Evolutionary conservation across 2,797 vertebrate species (phyloP).

Genomic region (Anguilla marmorata): DNA sequence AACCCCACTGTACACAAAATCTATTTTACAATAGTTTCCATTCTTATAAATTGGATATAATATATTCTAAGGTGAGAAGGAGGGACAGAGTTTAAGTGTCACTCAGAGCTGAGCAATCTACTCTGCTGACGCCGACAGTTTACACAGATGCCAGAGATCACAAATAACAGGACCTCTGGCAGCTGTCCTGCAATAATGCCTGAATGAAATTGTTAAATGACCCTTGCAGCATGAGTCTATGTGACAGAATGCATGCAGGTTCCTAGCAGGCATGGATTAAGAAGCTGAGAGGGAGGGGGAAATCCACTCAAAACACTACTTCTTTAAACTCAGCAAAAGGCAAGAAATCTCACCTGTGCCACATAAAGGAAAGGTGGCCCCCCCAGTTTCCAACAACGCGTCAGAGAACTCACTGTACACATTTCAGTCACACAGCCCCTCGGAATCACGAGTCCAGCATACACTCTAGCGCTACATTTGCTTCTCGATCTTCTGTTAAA

Average conservation of each 20-base stretch:
- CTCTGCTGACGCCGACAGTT: neutral
- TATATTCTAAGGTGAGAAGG: neutral
- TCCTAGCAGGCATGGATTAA: neutral
- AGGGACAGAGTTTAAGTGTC: neutral
- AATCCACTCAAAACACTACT: neutral
- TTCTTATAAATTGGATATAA: neutral
- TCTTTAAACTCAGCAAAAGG: neutral
- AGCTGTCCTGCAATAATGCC: slow-evolving; percentile 15
- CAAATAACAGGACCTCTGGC: neutral
- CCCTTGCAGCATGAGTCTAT: neutral
- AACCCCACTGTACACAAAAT: neutral
- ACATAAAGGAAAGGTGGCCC: neutral
- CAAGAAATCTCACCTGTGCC: neutral
- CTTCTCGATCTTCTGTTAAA: slow-evolving; percentile 46
- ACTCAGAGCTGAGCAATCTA: neutral
- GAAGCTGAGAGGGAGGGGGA: neutral
- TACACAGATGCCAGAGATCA: neutral
- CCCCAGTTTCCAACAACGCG: neutral
- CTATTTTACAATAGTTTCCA: neutral
- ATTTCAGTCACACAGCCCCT: slow-evolving; percentile 21
- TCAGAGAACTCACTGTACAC: slow-evolving; percentile 15
- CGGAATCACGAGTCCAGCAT: neutral
- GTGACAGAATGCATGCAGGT: neutral
- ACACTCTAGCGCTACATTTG: neutral
- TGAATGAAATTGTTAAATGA: neutral